These are phyloP conservation scores for Lamproptera curius DNA, from an alignment of 2,888 invertebrate genomes.

Conservation along the genomic window DNA sequence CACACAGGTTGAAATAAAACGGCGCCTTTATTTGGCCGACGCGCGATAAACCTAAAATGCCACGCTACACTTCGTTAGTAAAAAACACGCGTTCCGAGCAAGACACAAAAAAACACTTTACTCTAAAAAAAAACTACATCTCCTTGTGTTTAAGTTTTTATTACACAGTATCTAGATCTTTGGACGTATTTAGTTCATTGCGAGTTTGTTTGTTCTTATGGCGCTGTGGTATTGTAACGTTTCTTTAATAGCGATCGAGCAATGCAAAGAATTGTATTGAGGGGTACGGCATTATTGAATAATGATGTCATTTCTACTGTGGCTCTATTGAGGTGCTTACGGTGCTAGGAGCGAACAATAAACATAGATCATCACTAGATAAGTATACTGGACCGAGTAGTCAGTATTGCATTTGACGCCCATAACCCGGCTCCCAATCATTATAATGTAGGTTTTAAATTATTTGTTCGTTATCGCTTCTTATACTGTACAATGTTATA, in stretches of 20 bases:
- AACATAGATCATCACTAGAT: no score
- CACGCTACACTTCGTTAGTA: slow-evolving; percentile 42
- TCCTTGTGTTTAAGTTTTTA: slow-evolving; percentile 5
- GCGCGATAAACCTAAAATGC: slow-evolving; percentile 59
- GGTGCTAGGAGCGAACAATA: no score
- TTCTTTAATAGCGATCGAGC: slow-evolving; percentile 1
- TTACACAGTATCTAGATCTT: slow-evolving; percentile 5
- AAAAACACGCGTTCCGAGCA: slow-evolving; percentile 28
- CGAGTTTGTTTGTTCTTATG: slow-evolving; percentile 3
- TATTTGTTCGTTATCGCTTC: no score
- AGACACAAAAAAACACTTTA: slow-evolving; percentile 24
- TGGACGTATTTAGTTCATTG: slow-evolving; percentile 9
- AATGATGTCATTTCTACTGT: no score
- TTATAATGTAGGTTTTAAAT: no score
- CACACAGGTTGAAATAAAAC: slow-evolving; percentile 57
- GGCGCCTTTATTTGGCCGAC: slow-evolving; percentile 54
- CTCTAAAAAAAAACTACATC: slow-evolving; percentile 15
- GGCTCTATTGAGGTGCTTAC: no score
- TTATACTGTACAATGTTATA: no score
- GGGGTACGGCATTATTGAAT: background rate
- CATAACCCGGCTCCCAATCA: no score
- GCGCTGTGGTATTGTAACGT: slow-evolving; percentile 1
- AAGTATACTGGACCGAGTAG: no score
- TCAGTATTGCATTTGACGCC: no score
- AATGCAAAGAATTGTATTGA: background rate